Conservation (phyloP, 2,113 vertebrate species). For the Parus major region DNA sequence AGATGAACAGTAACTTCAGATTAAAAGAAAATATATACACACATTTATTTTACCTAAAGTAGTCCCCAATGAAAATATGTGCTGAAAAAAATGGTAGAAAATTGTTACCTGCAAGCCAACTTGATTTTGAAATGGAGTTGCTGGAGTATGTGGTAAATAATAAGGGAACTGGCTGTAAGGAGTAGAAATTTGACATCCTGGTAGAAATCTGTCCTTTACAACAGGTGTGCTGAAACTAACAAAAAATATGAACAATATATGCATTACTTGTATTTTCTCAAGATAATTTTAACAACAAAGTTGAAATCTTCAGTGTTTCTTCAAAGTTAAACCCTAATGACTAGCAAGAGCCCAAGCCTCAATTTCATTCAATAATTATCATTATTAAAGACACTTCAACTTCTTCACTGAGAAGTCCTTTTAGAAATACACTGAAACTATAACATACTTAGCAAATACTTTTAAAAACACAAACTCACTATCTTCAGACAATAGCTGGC, state of each 20-base stretch:
- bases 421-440: background rate
- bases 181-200: constrained; percentile 73
- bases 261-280: background rate
- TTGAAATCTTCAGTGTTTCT: background rate
- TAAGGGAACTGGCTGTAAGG: constrained; percentile 68
- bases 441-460: background rate
- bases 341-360: background rate
- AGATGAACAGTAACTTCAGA: background rate
- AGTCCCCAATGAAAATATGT: background rate
- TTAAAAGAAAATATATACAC: background rate
- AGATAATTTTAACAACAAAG: background rate
- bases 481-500: background rate
- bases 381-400: background rate
- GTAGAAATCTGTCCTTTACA: constrained; percentile 72
- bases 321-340: background rate
- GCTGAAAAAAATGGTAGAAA: background rate
- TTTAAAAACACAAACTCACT: background rate
- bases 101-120: constrained; percentile 67
- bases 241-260: background rate
- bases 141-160: constrained; percentile 64
- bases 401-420: background rate
- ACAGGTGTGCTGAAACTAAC: constrained; percentile 87
- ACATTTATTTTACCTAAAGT: background rate
- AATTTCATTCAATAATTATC: background rate
- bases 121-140: constrained; percentile 67